phyloP scores from a whole-genome alignment of 2,797 vertebrate genomes.

The Crenuchus spilurus region DNA sequence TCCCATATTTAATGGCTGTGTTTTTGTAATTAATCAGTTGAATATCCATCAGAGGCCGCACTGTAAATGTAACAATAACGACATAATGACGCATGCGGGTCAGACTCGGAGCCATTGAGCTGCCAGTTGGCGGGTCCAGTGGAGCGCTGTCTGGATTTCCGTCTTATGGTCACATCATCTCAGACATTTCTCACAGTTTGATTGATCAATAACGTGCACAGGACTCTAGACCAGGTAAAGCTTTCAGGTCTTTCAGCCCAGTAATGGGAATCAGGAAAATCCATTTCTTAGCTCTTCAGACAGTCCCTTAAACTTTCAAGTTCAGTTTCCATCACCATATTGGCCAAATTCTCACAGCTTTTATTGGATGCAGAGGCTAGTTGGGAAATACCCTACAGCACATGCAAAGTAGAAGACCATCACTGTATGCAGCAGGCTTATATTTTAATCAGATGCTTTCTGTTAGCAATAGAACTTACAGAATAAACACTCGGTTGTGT shows the following conservation, averaged over 20 bases:
- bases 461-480: neutral
- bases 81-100: conserved; percentile 41
- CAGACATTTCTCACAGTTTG: conserved; percentile 17
- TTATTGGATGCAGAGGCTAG: neutral
- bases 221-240: neutral
- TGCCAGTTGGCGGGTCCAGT: conserved; percentile 40
- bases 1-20: conserved; percentile 42
- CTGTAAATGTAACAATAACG: conserved; percentile 50
- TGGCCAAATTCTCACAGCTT: conserved; percentile 19
- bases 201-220: conserved; percentile 42
- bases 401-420: neutral
- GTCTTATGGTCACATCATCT: conserved; percentile 35
- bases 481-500: neutral
- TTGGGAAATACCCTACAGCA: conserved; percentile 30
- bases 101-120: conserved; percentile 3
- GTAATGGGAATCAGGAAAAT: conserved; percentile 31
- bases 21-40: conserved; percentile 52
- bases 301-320: conserved; percentile 15
- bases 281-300: conserved; percentile 14
- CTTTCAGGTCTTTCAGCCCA: conserved; percentile 12
- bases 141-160: conserved; percentile 37
- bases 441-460: neutral
- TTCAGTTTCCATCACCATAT: conserved; percentile 17
- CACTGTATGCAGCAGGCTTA: neutral
- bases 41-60: conserved; percentile 41